phyloP scores from a whole-genome alignment of 1,140 invertebrate genomes.

The Neotoxoptera formosana region DNA sequence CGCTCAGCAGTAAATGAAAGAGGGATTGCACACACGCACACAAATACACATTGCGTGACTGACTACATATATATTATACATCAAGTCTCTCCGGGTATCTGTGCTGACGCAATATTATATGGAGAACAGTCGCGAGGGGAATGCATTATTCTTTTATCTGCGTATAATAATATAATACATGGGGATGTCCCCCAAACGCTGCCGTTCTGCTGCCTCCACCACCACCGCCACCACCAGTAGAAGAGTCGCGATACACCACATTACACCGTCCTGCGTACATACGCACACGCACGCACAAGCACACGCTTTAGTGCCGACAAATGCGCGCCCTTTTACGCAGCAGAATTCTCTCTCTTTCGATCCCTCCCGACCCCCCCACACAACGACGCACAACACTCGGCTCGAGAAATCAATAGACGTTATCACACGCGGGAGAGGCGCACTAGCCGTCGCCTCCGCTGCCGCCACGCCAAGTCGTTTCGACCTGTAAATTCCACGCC shows the following conservation, averaged over 20 bases:
- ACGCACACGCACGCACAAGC: neutral
- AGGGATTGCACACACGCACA: conserved; percentile 11
- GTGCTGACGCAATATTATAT: conserved; percentile 14
- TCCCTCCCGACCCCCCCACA: neutral
- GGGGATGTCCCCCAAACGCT: conserved; percentile 49
- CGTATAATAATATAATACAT: conserved; percentile 39
- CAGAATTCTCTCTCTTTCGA: neutral
- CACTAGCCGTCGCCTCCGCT: neutral
- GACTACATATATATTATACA: neutral
- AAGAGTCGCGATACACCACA: neutral
- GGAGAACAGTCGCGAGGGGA: conserved; percentile 19
- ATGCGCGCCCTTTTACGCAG: conserved; percentile 51
- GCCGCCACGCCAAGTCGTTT: neutral
- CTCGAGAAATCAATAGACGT: conserved; percentile 55
- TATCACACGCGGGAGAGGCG: conserved; percentile 27
- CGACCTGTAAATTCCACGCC: conserved; percentile 50
- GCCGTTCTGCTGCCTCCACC: neutral
- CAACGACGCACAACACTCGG: neutral
- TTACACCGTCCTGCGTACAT: neutral
- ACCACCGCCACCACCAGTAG: neutral
- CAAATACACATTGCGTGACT: neutral
- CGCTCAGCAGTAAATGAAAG: conserved; percentile 9
- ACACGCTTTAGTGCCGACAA: neutral
- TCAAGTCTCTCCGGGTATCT: neutral
- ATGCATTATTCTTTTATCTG: conserved; percentile 48